A percentile compares a stretch with the other conserved stretches of the same genome.
Conservation (phyloP, 1,140 invertebrate genomes). For the Aphelenchoides avenae region DNA sequence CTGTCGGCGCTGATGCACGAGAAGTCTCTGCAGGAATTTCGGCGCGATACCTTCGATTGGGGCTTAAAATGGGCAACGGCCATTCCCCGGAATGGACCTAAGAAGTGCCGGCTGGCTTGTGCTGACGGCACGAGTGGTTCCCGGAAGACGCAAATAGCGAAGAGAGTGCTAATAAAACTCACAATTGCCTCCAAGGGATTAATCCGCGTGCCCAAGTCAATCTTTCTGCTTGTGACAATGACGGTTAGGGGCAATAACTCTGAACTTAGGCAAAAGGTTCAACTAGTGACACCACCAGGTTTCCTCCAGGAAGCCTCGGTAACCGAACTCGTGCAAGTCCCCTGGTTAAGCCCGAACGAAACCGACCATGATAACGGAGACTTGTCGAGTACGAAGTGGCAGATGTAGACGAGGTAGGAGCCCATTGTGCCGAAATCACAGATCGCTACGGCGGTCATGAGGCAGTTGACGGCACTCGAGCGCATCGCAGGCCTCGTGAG, state of each 20-base stretch:
- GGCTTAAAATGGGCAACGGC: too few relatives aligned
- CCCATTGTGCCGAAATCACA: constrained; percentile 57
- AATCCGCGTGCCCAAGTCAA: neutral
- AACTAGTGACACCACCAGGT: too few relatives aligned
- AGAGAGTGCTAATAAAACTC: neutral
- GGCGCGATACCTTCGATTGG: too few relatives aligned
- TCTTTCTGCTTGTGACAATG: neutral
- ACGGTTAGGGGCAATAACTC: neutral
- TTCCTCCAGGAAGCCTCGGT: too few relatives aligned
- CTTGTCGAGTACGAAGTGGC: constrained; percentile 47
- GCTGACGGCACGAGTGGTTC: too few relatives aligned
- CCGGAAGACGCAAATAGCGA: too few relatives aligned
- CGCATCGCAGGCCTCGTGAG: constrained; percentile 47
- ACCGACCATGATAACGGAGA: constrained; percentile 16
- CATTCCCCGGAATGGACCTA: too few relatives aligned
- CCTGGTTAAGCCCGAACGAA: neutral
- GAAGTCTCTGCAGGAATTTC: too few relatives aligned
- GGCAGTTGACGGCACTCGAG: constrained; percentile 45
- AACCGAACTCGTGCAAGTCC: neutral
- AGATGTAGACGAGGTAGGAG: constrained; percentile 53
- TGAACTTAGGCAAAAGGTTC: too few relatives aligned
- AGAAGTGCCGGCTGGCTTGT: too few relatives aligned
- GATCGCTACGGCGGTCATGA: constrained; percentile 52
- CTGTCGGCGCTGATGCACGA: too few relatives aligned
- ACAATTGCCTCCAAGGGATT: neutral